These are phyloP conservation scores for Sinocyclocheilus anshuiensis DNA, from an alignment of 2,113 vertebrate species.

Conservation along the genomic window DNA sequence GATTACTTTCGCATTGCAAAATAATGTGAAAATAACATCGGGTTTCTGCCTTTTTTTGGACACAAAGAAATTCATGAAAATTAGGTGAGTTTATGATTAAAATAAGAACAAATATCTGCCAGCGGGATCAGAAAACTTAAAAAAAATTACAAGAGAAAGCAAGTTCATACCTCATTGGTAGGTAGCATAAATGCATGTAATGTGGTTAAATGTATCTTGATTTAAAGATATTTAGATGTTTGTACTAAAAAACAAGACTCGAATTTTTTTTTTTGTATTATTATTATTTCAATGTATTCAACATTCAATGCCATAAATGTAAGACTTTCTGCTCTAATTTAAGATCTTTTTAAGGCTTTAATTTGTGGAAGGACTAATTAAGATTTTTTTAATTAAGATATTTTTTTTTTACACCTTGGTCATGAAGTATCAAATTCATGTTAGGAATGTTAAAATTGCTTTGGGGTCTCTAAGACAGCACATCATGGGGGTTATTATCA, in stretches of 20 bases:
- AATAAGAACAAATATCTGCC: background rate
- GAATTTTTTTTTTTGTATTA: too few species aligned
- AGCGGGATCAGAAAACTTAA: background rate
- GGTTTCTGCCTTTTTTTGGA: too few species aligned
- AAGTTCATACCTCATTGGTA: background rate
- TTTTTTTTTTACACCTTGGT: background rate
- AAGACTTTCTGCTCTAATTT: background rate
- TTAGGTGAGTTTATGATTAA: background rate
- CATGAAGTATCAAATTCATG: background rate
- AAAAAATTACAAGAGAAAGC: background rate
- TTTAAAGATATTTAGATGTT: too few species aligned
- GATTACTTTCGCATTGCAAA: background rate
- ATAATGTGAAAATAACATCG: background rate
- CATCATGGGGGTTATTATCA: background rate
- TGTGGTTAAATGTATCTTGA: too few species aligned
- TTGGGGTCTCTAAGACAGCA: background rate
- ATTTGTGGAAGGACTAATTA: background rate
- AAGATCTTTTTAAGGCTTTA: background rate
- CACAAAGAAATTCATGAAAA: background rate
- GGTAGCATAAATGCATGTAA: background rate
- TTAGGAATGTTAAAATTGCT: background rate
- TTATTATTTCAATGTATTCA: background rate
- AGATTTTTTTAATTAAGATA: too few species aligned
- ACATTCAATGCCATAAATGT: background rate
- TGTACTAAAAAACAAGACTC: too few species aligned